phyloP scores from a whole-genome alignment of 1,140 invertebrate species.

The Tribolium castaneum region DNA sequence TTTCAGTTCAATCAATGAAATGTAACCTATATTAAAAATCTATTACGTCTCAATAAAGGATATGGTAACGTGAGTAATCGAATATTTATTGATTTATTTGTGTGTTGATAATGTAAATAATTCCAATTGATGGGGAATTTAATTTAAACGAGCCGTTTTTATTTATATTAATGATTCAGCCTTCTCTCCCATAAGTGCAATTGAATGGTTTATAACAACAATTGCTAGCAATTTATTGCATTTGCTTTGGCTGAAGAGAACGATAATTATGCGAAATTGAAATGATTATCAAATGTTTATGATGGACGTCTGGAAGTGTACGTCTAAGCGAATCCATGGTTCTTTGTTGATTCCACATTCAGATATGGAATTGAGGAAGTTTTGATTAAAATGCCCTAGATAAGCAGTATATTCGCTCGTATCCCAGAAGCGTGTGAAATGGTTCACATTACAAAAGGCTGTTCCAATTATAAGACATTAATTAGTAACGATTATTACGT shows the following conservation, averaged over 20 bases:
- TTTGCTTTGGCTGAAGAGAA: not conserved
- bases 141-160: not conserved
- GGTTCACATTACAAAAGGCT: constrained; percentile 27
- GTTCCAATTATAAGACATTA: constrained; percentile 41
- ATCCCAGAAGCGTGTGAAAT: constrained; percentile 24
- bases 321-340: not conserved
- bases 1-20: not conserved
- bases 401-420: constrained; percentile 6
- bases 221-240: not conserved
- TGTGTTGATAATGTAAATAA: not conserved
- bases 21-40: not conserved
- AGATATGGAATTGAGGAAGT: constrained; percentile 7
- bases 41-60: not conserved
- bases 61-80: not conserved
- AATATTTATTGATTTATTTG: not conserved
- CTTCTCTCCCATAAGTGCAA: not conserved
- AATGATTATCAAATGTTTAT: not conserved
- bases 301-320: not conserved
- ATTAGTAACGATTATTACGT: constrained; percentile 38
- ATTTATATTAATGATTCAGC: not conserved
- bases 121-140: not conserved
- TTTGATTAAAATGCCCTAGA: constrained; percentile 18
- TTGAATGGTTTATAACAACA: too few species aligned
- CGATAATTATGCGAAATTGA: not conserved
- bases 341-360: not conserved